Evolutionary conservation across 2,888 invertebrate species (phyloP).

Genomic region (Mermis nigrescens): DNA sequence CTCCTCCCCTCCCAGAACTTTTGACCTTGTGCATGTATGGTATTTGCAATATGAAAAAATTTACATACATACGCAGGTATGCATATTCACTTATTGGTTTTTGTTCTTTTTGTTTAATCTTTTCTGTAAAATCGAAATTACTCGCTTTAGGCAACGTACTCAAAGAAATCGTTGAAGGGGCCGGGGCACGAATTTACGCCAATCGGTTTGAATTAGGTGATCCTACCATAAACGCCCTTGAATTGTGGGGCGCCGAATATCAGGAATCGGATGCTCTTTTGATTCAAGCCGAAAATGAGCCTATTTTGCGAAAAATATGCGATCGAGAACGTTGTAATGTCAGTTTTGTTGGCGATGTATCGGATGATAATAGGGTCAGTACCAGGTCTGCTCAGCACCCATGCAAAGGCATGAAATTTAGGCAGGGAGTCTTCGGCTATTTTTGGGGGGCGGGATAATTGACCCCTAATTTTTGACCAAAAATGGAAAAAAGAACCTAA

Average conservation of each 20-base stretch:
- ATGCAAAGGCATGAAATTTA: not conserved
- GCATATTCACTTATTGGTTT: no score
- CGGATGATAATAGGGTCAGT: constrained; percentile 39
- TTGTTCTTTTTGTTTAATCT: no score
- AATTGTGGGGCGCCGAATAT: constrained; percentile 95
- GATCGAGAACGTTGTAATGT: constrained; percentile 74
- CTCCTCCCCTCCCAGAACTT: no score
- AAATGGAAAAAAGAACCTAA: no score
- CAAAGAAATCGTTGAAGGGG: constrained; percentile 84
- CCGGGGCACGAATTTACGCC: constrained; percentile 71
- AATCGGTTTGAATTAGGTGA: constrained; percentile 74
- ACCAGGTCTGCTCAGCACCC: not conserved
- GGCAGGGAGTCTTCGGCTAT: no score
- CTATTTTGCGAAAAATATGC: constrained; percentile 50
- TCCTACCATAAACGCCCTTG: constrained; percentile 72
- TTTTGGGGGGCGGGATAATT: no score
- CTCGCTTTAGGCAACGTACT: constrained; percentile 62
- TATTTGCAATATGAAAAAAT: no score
- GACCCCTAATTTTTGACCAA: no score
- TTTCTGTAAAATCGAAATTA: no score
- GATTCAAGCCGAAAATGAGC: constrained; percentile 47
- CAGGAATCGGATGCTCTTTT: constrained; percentile 84
- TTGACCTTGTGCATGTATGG: no score
- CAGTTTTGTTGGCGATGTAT: constrained; percentile 74
- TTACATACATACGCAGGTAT: no score